Base-by-base conservation (phyloP, 1,140 invertebrate species). In the Drosophila lacteicornis region DNA sequence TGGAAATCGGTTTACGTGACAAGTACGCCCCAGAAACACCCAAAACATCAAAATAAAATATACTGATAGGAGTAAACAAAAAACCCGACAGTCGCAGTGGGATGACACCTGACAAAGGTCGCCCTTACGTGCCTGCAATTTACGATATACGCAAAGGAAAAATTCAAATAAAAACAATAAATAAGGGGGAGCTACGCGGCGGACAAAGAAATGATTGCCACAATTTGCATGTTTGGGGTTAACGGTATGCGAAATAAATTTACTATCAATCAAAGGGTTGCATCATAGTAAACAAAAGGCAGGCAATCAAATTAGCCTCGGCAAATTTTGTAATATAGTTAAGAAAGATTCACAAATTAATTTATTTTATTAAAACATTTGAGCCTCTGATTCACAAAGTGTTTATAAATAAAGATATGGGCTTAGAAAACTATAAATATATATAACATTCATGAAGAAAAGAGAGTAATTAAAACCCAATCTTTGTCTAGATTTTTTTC, bases 1-100 rank as follows among this genome's bases (percentile, higher is more conserved):
- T 83, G 68, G 73, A 83, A 88, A 79, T 78, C 59, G 59, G 11
- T 79, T 59, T 79, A 79, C 75, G 76, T 79, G 76, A 78, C 66
- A 79, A 84, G 84, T 78, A 77, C 68, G 65, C 38, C 71, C 80
- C 71, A 77, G 38, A 88, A 82, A 86, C 73, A 55, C 59, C 60
- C 68, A 83, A 82, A 87, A 74, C 27, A 45, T 15, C 45, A 73
- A 51, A 60, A 58, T 46, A 51, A 50, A 40, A 56, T 25, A 22
- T 25, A 40, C 36, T 40, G 33, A 56, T 45, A 25, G 40, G 33
- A 40, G 33, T 47, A 22, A 43, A 43, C 12, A 43, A 38, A 51
- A 56, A 56, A 40, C 33, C 30, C 22, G 51, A 49, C 70, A 59
- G 55, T 42, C 40, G 57, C 50, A 27, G 30, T 17, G 63, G 50